Conservation (phyloP, 2,888 invertebrate genomes). For the Neoaliturus tenellus region DNA sequence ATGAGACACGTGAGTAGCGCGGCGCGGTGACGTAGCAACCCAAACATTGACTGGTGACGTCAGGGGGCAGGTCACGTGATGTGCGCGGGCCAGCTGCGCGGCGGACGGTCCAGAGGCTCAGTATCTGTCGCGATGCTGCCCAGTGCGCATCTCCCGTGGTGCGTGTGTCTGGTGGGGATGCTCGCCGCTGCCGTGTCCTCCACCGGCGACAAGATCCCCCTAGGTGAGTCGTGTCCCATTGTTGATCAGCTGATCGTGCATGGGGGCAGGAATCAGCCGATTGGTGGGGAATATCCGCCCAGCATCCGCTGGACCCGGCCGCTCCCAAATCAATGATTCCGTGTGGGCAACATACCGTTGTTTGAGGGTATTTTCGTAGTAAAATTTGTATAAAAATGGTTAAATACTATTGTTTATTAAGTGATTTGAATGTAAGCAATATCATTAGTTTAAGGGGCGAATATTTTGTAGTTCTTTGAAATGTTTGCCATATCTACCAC, state of each 20-base stretch:
- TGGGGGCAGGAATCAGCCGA: no score
- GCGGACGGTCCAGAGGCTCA: neutral
- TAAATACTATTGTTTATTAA: no score
- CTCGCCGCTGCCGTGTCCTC: constrained; percentile 35
- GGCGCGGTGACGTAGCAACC: constrained; percentile 8
- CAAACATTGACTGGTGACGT: constrained; percentile 53
- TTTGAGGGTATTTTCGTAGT: no score
- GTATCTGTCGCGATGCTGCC: constrained; percentile 25
- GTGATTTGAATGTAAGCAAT: no score
- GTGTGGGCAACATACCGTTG: no score
- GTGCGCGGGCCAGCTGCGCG: constrained; percentile 34
- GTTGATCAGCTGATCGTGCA: neutral
- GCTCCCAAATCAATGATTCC: constrained; percentile 5
- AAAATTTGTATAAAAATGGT: no score
- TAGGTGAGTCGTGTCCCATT: constrained; percentile 9
- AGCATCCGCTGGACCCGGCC: constrained; percentile 5
- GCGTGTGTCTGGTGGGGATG: constrained; percentile 33
- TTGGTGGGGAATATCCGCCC: neutral
- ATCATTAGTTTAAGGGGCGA: no score
- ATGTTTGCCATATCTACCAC: no score
- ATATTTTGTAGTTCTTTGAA: no score
- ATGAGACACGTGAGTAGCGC: neutral
- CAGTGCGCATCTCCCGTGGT: constrained; percentile 42
- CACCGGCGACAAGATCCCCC: constrained; percentile 42
- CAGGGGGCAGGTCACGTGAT: neutral